Percentiles rank a stretch among this genome's conserved stretches.
Conservation (phyloP, 2,113 vertebrate species). For the Lepus americanus region DNA sequence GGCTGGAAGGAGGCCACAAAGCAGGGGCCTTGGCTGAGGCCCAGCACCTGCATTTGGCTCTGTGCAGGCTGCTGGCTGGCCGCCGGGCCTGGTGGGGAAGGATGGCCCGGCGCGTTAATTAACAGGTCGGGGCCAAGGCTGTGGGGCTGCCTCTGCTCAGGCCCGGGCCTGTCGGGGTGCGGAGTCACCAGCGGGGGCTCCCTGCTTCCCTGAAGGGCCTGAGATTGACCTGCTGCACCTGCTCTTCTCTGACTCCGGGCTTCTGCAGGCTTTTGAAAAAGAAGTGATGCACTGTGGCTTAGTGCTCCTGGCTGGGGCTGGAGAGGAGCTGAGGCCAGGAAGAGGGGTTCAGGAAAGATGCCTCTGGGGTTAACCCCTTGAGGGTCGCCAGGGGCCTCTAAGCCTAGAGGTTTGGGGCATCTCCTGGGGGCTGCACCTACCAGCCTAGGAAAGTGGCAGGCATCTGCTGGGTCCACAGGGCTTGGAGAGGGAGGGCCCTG, state of each 20-base stretch:
- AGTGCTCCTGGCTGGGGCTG: constrained; percentile 48
- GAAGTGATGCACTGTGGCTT: constrained; percentile 61
- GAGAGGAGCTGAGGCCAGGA: not conserved
- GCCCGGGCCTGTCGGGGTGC: constrained; percentile 51
- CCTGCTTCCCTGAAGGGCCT: constrained; percentile 58
- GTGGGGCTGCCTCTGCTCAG: constrained; percentile 83
- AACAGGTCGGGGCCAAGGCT: constrained; percentile 86
- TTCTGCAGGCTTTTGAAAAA: constrained; percentile 49
- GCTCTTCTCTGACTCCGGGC: constrained; percentile 1
- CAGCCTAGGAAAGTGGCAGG: not conserved
- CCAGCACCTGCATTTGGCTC: constrained; percentile 89
- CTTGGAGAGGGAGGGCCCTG: not conserved
- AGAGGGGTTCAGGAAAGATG: not conserved
- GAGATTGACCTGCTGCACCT: constrained; percentile 70
- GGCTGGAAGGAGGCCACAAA: constrained; percentile 85
- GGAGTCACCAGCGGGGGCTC: constrained; percentile 62
- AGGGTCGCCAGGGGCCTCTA: not conserved
- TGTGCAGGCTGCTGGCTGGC: constrained; percentile 82
- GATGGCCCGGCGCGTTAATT: constrained; percentile 88
- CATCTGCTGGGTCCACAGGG: not conserved
- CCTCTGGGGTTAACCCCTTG: not conserved
- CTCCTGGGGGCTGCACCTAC: not conserved
- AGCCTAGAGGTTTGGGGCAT: not conserved
- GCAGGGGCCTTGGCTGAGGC: constrained; percentile 88
- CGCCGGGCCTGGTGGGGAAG: constrained; percentile 86